Evolutionary conservation across 1,140 invertebrate genomes (phyloP), one percentile per base, ranked within the genome.

Genomic region (Pygmarrhopalites habei): DNA sequence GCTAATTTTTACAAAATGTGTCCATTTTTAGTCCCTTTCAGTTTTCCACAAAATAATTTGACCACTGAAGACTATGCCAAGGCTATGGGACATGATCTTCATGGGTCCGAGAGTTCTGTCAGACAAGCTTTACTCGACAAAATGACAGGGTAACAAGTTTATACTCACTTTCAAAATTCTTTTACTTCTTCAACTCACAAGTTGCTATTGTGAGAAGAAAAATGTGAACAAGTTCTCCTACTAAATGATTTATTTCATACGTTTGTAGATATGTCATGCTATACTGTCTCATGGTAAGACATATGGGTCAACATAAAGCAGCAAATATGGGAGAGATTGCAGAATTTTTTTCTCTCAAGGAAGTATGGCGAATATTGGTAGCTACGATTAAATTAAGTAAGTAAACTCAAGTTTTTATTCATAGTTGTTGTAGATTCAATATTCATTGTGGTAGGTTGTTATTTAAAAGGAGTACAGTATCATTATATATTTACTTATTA

Each of bases 1-100:
- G 59, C 62, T 2, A 28, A 65, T 30, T 60, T 70, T 28, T 70
- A 67, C 58, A 67, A 70, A 64, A 30, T 65, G 51, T 67, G 69
- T 35, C 69, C 69, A 5, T 70, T 67, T 25, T 55, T 70, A 1
- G 69, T 70, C 1, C 69, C 69, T 0, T 70, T 70, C 39, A 67
- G 47, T 41, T 62, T 62, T 25, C 69, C 69, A 1, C 35, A 55
- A 32, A 55, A 55, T 29, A 41, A 67, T 5, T 21, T 59, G 17
- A 35, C 21, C 1, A 52, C 62, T 25, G 43, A 67, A 55, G 44
- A 63, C n/a, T 70, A 70, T 58, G 63, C 56, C 17, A 39, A 21
- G 14, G 30, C 46, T 5, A 43, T 70, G 39, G 69, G 66, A 1
- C 63, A 70, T 39, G 25, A 65, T 0, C 14, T 68, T 1, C 29